Percentiles rank a stretch among this genome's conserved stretches.
Conservation (phyloP, 1,140 invertebrate species). For the Paracyclopina nana region DNA sequence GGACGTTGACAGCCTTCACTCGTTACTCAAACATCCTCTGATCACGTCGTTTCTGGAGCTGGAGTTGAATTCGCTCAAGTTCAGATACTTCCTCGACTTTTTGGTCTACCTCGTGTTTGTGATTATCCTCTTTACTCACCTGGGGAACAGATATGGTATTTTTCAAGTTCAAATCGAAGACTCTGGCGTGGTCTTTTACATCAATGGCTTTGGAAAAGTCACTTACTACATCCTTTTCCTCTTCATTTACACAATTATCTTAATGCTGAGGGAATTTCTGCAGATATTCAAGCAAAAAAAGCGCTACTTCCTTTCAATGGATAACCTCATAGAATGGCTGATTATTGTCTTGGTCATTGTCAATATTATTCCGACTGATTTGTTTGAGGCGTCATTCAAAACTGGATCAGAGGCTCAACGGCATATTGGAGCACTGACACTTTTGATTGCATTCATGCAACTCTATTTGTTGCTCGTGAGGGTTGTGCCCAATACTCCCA, state of each 20-base stretch:
- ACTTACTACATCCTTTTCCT: background rate
- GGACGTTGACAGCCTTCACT: background rate
- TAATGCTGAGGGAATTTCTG: constrained; percentile 5
- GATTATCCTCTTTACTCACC: background rate
- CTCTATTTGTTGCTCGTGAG: constrained; percentile 9
- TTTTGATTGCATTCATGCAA: constrained; percentile 12
- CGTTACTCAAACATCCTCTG: constrained; percentile 7
- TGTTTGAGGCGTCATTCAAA: background rate
- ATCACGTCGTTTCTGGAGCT: constrained; percentile 1
- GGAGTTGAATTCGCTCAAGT: constrained; percentile 5
- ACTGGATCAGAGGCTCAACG: background rate
- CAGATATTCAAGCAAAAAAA: constrained; percentile 6
- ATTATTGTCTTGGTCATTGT: background rate
- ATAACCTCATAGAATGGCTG: background rate
- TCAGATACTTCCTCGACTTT: constrained; percentile 7
- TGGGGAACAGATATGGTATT: constrained; percentile 1
- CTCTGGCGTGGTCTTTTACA: background rate
- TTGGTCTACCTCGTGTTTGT: constrained; percentile 8
- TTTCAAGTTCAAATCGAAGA: background rate
- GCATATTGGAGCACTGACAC: constrained; percentile 2
- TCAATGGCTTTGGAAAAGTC: constrained; percentile 1
- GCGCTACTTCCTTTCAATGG: background rate
- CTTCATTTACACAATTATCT: background rate
- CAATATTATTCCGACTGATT: background rate
- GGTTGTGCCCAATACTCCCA: constrained; percentile 14